Base-by-base conservation (phyloP, 2,888 invertebrate species). In the Sinhomidia bicolor region DNA sequence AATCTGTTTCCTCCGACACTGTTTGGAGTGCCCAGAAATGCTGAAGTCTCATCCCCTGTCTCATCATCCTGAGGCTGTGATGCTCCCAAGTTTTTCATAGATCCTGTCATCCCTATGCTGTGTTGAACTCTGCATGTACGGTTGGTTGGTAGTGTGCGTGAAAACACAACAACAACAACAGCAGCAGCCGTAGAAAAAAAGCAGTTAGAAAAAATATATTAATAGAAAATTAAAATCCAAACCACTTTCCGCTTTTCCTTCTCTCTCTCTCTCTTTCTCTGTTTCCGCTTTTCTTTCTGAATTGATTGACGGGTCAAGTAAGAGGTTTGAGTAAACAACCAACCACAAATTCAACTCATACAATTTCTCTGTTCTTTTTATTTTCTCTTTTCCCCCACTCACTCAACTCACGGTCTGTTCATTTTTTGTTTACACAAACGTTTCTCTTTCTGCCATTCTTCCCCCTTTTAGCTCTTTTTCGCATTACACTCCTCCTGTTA, bases 21-120 rank as follows among this genome's bases (percentile, higher is more conserved):
- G 68, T 87, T 90, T 29, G 85, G 91, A 78, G 90, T 92, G 94
- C 97, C 97, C 93, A 97, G 96, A 94, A 97, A 97, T 87, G 97
- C 96, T 93, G 97, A 96, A 90, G 95, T 95, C 93, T 97, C 97
- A 94, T 97, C 97, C 94, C 92, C 92, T 71, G 91, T 91, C 88
- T 92, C 92, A 79, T 92, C 92, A 71, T 91, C 91, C 60, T 88
- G 90, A 32, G 60, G 88, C 23, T 86, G 89, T 29, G 84, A 82
- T 9, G 89, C 90, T 65, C 89, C 90, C 60, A 92, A 85, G 82
- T 92, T 92, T 83, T 92, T 92, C 92, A 92, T 92, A 29, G 92
- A 92, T 76, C 92, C 92, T 82, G 90, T 87, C 90, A 92, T 92
- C 44, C 91, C 91, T 65, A 92, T 89, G 71, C 90, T 92, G 85